Evolutionary conservation across 35 echinoderm and acorn worm species (phyloP).

Genomic region (Heliocidaris erythrogramma): DNA sequence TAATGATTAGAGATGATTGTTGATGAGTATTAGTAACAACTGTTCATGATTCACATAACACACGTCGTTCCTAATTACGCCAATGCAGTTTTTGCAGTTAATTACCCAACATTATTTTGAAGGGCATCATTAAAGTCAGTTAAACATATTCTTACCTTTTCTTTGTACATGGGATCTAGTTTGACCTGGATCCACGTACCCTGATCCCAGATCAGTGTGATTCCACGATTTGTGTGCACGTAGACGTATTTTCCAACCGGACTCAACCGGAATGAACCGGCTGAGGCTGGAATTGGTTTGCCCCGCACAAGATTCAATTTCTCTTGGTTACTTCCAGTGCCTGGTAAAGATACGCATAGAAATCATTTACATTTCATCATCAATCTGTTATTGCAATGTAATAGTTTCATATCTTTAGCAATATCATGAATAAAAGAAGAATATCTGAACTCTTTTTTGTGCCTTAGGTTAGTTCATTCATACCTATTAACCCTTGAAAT

Average conservation of each 20-base stretch:
- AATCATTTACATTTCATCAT: not conserved
- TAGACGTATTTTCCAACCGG: constrained; percentile 75
- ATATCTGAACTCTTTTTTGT: too few relatives aligned
- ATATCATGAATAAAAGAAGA: too few relatives aligned
- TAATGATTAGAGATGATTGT: too few relatives aligned
- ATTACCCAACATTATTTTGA: too few relatives aligned
- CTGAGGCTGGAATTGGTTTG: constrained; percentile 45
- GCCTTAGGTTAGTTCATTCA: too few relatives aligned
- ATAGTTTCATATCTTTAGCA: too few relatives aligned
- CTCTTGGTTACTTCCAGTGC: constrained; percentile 48
- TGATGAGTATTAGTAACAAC: too few relatives aligned
- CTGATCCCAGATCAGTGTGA: constrained; percentile 86
- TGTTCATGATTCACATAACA: too few relatives aligned
- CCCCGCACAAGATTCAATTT: constrained; percentile 58
- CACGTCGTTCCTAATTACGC: too few relatives aligned
- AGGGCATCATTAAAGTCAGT: too few relatives aligned
- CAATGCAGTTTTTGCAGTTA: too few relatives aligned
- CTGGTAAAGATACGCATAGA: not conserved
- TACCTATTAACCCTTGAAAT: too few relatives aligned
- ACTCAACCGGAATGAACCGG: constrained; percentile 51
- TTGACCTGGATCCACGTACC: constrained; percentile 78
- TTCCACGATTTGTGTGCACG: constrained; percentile 76
- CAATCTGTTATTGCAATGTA: not conserved
- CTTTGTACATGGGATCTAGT: constrained; percentile 35
- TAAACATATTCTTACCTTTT: not conserved